phyloP scores from a whole-genome alignment of 2,888 invertebrate genomes.

The Drosophila setosimentum region DNA sequence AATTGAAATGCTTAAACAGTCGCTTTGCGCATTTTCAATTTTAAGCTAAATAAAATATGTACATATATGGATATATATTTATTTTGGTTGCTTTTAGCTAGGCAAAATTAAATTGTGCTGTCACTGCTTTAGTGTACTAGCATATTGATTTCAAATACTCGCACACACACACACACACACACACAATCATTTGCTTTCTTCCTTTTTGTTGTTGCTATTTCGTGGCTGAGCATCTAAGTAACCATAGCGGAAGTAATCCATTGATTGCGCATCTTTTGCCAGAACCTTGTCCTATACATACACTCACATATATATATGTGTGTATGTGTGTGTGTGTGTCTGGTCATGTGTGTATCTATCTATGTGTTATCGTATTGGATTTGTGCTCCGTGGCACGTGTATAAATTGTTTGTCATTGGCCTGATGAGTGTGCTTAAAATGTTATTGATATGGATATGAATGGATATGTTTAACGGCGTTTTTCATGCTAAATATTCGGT shows the following conservation, averaged over 20 bases:
- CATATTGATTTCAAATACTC: constrained; percentile 60
- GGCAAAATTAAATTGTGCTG: constrained; percentile 67
- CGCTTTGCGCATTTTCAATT: constrained; percentile 74
- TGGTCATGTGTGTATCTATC: not conserved
- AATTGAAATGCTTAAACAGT: constrained; percentile 76
- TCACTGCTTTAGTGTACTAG: constrained; percentile 39
- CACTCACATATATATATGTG: not conserved
- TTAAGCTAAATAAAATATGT: constrained; percentile 31
- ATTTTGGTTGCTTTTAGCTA: constrained; percentile 54
- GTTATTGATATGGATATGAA: constrained; percentile 56
- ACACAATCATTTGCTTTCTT: constrained; percentile 8
- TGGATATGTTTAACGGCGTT: not conserved
- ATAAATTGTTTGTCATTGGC: constrained; percentile 57
- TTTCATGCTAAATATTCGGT: constrained; percentile 1
- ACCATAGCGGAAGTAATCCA: constrained; percentile 73
- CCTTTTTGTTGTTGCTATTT: constrained; percentile 41
- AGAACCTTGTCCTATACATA: constrained; percentile 20
- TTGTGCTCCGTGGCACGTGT: constrained; percentile 54
- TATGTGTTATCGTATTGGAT: constrained; percentile 44
- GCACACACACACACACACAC: constrained; percentile 24
- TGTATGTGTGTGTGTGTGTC: not conserved
- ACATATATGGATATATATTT: constrained; percentile 17
- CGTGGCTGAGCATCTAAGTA: constrained; percentile 48
- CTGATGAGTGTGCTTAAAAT: constrained; percentile 62
- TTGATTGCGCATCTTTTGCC: constrained; percentile 63